Evolutionary conservation across 2,113 vertebrate genomes (phyloP).

Genomic region (Triplophysa rosa): DNA sequence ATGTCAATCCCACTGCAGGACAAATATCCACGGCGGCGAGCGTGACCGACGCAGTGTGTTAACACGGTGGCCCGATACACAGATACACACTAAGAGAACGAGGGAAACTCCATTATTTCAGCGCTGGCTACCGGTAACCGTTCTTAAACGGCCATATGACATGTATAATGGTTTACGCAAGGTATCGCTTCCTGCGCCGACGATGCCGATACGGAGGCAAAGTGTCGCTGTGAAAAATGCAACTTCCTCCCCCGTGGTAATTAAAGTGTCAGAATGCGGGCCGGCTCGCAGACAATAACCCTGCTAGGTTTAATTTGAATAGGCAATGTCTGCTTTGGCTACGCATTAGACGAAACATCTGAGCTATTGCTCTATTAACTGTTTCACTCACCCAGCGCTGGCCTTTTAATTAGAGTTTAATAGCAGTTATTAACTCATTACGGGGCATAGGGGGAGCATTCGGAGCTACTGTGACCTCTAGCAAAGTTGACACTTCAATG

Average conservation of each 20-base stretch:
- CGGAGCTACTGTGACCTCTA: conserved; percentile 89
- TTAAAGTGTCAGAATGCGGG: conserved; percentile 87
- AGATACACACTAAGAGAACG: conserved; percentile 33
- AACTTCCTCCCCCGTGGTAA: conserved; percentile 85
- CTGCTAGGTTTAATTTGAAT: conserved; percentile 67
- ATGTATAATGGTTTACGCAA: conserved; percentile 36
- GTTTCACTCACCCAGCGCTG: conserved; percentile 83
- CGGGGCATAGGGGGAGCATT: conserved; percentile 87
- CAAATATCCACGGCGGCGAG: conserved; percentile 70
- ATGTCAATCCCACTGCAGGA: conserved; percentile 85
- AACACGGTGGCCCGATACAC: conserved; percentile 49
- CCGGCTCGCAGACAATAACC: conserved; percentile 78
- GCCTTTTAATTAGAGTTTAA: conserved; percentile 93
- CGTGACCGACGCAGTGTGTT: conserved; percentile 55
- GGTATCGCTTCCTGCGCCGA: conserved; percentile 31
- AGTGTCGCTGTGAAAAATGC: conserved; percentile 76
- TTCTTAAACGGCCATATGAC: conserved; percentile 23
- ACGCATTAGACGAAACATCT: conserved; percentile 75
- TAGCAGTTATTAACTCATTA: conserved; percentile 96
- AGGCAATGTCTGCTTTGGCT: conserved; percentile 80
- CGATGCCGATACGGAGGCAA: conserved; percentile 39
- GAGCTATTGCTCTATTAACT: conserved; percentile 85
- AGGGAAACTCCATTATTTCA: conserved; percentile 1
- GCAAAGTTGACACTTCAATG: conserved; percentile 93
- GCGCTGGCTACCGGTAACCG: background rate